Evolutionary conservation across 2,797 vertebrate species (phyloP).

Genomic region (Halcyon leucocephala): DNA sequence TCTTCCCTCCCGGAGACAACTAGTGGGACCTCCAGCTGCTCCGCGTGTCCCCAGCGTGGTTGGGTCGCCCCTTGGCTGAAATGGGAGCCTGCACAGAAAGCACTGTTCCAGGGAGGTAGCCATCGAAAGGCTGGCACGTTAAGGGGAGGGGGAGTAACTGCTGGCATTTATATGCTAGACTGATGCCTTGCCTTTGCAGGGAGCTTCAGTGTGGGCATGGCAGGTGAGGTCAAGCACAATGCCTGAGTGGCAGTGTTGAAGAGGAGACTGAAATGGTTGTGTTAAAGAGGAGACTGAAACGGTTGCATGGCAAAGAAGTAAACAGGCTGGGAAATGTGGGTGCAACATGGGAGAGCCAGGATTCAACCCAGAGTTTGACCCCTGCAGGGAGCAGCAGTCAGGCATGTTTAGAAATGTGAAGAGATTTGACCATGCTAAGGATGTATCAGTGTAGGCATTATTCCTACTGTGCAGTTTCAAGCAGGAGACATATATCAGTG

Average conservation of each 20-base stretch:
- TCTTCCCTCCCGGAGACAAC: not conserved
- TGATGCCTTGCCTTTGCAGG: not conserved
- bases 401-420: not conserved
- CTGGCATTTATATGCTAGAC: not conserved
- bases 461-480: not conserved
- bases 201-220: not conserved
- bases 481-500: not conserved
- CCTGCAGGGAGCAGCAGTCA: not conserved
- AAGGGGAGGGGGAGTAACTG: not conserved
- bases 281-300: not conserved
- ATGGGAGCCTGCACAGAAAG: not conserved
- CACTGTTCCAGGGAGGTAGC: not conserved
- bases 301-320: not conserved
- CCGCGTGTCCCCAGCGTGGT: not conserved
- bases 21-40: not conserved
- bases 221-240: not conserved
- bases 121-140: rapidly evolving
- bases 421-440: not conserved
- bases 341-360: not conserved
- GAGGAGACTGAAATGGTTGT: not conserved
- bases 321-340: not conserved
- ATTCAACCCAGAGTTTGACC: not conserved
- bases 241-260: not conserved
- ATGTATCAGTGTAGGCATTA: not conserved
- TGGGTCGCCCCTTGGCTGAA: not conserved